Conservation (phyloP, 2,113 vertebrate species). For the Talpa occidentalis region DNA sequence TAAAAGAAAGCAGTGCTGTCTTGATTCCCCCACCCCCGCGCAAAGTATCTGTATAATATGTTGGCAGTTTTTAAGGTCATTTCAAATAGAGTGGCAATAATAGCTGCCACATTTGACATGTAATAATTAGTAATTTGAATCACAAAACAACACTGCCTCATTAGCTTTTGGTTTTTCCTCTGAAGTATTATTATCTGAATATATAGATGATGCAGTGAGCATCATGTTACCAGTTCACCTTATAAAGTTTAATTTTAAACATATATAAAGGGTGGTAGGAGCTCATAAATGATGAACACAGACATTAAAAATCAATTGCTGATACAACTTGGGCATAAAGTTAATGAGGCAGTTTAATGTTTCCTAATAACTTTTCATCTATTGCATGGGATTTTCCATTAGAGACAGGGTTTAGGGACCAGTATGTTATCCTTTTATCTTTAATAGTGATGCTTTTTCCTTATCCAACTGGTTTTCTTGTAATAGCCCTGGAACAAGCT, state of each 20-base stretch:
- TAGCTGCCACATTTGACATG: conserved; percentile 31
- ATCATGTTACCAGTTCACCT: conserved; percentile 25
- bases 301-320: conserved; percentile 69
- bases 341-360: conserved; percentile 64
- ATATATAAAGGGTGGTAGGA: conserved; percentile 40
- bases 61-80: conserved; percentile 61
- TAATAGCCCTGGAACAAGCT: conserved; percentile 5
- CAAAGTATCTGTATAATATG: background rate
- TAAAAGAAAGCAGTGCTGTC: background rate
- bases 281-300: conserved; percentile 55
- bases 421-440: conserved; percentile 15
- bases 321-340: conserved; percentile 54
- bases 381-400: conserved; percentile 43
- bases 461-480: conserved; percentile 21
- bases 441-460: conserved; percentile 33
- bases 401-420: conserved; percentile 18
- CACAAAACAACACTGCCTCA: conserved; percentile 43
- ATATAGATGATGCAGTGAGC: conserved; percentile 19
- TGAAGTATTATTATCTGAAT: conserved; percentile 35
- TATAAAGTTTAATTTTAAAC: conserved; percentile 57
- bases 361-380: conserved; percentile 58
- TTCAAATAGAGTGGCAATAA: conserved; percentile 61
- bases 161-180: conserved; percentile 28
- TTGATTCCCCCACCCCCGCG: too few relatives aligned
- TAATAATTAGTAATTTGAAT: conserved; percentile 58